Percentiles rank a stretch among this genome's conserved stretches.
Conservation (phyloP, 2,113 vertebrate species). For the Vicugna pacos region DNA sequence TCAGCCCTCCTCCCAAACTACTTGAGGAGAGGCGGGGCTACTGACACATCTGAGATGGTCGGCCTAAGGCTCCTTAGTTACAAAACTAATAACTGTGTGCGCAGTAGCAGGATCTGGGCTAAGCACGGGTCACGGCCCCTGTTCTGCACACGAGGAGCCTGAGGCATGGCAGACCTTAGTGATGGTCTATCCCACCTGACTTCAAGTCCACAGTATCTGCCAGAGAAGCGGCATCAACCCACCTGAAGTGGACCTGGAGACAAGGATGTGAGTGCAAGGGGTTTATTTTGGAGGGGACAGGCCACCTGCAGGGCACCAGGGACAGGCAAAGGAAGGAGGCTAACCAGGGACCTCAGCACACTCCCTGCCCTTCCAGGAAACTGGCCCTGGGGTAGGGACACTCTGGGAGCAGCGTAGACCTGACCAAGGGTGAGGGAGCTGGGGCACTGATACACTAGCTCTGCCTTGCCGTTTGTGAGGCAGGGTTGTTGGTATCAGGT, state of each 20-base stretch:
- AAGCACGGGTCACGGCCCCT: not conserved
- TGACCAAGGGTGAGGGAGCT: accelerated
- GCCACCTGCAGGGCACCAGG: not conserved
- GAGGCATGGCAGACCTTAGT: not conserved
- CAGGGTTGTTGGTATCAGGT: not conserved
- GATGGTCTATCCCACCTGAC: not conserved
- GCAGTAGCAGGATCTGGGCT: not conserved
- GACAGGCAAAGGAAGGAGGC: not conserved
- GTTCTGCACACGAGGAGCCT: not conserved
- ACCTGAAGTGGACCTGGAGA: not conserved
- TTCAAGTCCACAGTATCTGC: not conserved
- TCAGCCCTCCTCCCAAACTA: not conserved
- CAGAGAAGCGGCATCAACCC: not conserved
- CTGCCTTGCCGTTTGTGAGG: not conserved
- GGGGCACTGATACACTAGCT: no score
- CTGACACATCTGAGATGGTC: not conserved
- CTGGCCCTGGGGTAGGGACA: not conserved
- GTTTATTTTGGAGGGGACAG: not conserved
- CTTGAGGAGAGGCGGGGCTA: not conserved
- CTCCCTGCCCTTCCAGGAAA: not conserved
- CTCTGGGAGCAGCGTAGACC: not conserved
- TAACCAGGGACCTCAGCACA: not conserved
- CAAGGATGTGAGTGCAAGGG: not conserved
- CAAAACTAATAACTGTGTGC: not conserved
- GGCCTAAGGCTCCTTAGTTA: not conserved